Evolutionary conservation across 2,797 vertebrate species (phyloP), one percentile per base, ranked within the genome.

Genomic region (Malurus splendens): DNA sequence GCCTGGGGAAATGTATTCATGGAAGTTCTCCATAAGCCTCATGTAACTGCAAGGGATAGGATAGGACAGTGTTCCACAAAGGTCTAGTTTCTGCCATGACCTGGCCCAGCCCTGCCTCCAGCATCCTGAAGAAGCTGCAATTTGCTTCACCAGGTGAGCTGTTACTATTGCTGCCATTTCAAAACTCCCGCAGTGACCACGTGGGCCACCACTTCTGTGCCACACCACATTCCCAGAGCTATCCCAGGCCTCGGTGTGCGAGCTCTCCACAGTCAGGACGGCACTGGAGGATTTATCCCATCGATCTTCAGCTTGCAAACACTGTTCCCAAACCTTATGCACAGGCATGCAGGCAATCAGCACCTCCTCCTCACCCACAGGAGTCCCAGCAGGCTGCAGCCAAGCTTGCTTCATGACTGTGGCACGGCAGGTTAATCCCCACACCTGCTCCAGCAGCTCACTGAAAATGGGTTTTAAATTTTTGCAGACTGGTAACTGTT

Each of bases 261-360:
- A 65, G 19, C 27, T n/a, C 59, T 51, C 27, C 14, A 6, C 25
- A 52, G 27, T 23, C 1, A 1, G 41, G 47, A 18, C 0, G 1
- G 25, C 51, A 62, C 47, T 13, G 10, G 27, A 75, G 36, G 19
- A 44, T 39, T 71, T 6, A 6, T 4, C 55, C 39, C 6, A 13
- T 28, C 0, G 0, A 8, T 67, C 57, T 71, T n/a, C 41, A 33
- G 28, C 19, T 33, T 27, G 33, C 33, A 67, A 74, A 81, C 1
- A 3, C 27, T 1, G 0, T 3, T 42, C 10, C 32, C 1, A 3
- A 23, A 23, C 12, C 7, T 17, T 8, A 20, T 1, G 5, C 52
- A 38, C 1, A 13, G 27, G 25, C 41, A 38, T 0, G 1, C 25
- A 32, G 44, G 30, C 1, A 8, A 44, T 32, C 41, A 30, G n/a